Evolutionary conservation across 2,888 invertebrate genomes (phyloP), one percentile per base, ranked within the genome.

Genomic region (Cheilosia urbana): DNA sequence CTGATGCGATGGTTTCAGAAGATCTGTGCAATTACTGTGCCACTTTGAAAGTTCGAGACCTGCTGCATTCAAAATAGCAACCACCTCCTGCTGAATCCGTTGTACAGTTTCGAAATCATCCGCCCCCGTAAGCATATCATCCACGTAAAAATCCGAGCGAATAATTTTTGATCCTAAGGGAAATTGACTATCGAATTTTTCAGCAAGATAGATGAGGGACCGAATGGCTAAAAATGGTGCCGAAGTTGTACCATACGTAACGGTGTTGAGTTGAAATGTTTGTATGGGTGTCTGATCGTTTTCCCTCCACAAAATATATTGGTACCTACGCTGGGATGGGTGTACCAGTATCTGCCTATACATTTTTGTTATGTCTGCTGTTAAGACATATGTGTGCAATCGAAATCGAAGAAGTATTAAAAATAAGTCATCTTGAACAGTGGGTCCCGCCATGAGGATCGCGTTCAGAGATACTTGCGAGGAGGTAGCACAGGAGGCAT

Each of bases 351-450:
- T 76, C 55, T 87, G 87, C 13, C 87, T 27, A 42, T 87, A 87
- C 88, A 87, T 87, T 58, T 88, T 87, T 4, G 63, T 75, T 9
- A 88, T 87, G 45, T 87, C 88, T 7, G 83, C 87, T 2, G 80
- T 69, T 13, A 85, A 17, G 1, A 60, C 82, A 53, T 58, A 87
- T 9, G 19, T 42, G 66, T 73, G 47, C 5, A 76, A 21, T 5
- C 87, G 66, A 79, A 88, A 87, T 53, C 79, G 75, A 45, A 71
- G 19, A 7, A 87, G 45, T 34, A 85, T 57, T 5, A 68, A 37
- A 24, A 80, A 80, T 2, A 88, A 21, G 7, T 85, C 71, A 6
- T 30, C 17, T 21, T 85, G 85, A 11, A 87, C 60, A 9, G 81
- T 87, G 2, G 87, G 80, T 4, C 87, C 85, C 19, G 78, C 81